Percentiles rank a stretch among this genome's conserved stretches.
Conservation (phyloP, 2,113 vertebrate genomes). For the Desmodus rotundus region DNA sequence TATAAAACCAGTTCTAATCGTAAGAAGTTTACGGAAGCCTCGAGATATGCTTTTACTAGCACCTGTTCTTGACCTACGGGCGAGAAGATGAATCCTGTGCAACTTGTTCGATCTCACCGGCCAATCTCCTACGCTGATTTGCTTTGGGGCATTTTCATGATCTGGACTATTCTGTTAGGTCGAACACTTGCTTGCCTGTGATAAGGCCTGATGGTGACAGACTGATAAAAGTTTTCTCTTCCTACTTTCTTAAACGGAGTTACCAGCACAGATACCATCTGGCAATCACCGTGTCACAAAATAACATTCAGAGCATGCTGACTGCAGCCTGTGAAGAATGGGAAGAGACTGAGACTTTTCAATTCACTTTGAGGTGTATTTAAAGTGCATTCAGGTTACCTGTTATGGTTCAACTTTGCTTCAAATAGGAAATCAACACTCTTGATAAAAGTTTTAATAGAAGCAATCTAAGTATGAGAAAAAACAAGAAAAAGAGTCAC, state of each 20-base stretch:
- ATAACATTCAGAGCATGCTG: background rate
- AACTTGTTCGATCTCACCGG: background rate
- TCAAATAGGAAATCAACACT: constrained; percentile 21
- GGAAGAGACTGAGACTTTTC: constrained; percentile 7
- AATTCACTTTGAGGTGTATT: background rate
- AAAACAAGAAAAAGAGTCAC: background rate
- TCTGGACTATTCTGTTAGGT: background rate
- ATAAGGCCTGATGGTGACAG: constrained; percentile 34
- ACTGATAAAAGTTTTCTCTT: constrained; percentile 51
- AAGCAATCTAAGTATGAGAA: background rate
- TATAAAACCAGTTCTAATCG: background rate
- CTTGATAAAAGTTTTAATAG: background rate
- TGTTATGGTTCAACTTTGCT: constrained; percentile 29
- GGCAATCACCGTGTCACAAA: constrained; percentile 42
- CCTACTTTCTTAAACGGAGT: constrained; percentile 36
- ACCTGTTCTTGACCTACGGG: background rate
- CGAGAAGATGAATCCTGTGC: background rate
- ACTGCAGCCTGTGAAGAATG: background rate
- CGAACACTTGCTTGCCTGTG: constrained; percentile 24
- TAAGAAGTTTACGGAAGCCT: background rate
- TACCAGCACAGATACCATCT: constrained; percentile 46
- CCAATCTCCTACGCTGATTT: background rate
- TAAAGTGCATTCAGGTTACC: background rate
- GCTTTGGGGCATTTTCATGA: background rate
- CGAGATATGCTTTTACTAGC: background rate